A percentile compares a stretch with the other conserved stretches of the same genome.
These are phyloP conservation scores for Drosophila neonasuta DNA, from an alignment of 2,888 invertebrate genomes.

Conservation along the genomic window DNA sequence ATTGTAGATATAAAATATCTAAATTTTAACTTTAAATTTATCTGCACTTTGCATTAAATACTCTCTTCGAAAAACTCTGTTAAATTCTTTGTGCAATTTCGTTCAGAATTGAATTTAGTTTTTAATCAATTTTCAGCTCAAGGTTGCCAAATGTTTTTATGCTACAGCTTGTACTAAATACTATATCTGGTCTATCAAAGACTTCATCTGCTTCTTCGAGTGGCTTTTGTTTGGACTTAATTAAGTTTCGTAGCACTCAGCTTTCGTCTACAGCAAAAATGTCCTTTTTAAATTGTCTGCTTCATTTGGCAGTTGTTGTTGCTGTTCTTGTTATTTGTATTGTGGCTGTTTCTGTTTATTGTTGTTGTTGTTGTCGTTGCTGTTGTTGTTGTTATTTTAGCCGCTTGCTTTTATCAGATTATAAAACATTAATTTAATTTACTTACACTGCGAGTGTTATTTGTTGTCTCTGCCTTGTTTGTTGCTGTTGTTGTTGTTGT, in stretches of 20 bases:
- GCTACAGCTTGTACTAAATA: no score
- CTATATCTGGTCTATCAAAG: neutral
- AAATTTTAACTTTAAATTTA: no score
- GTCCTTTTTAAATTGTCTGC: conserved; percentile 4
- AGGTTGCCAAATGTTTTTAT: no score
- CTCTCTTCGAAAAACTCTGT: no score
- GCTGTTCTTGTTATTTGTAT: conserved; percentile 2
- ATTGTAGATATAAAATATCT: no score
- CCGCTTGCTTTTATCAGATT: conserved; percentile 65
- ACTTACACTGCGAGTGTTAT: conserved; percentile 43
- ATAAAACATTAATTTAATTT: conserved; percentile 73
- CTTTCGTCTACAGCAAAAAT: conserved; percentile 5
- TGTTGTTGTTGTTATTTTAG: conserved; percentile 43
- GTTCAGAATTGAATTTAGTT: no score
- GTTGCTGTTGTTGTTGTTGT: conserved; percentile 22
- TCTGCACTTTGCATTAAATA: no score
- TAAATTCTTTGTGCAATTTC: no score
- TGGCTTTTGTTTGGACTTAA: conserved; percentile 2
- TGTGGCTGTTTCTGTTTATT: conserved; percentile 27
- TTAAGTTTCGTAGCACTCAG: conserved; percentile 34
- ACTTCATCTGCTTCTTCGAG: neutral
- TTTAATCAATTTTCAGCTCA: no score
- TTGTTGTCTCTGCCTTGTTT: conserved; percentile 17
- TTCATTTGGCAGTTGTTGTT: conserved; percentile 11
- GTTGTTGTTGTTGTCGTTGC: conserved; percentile 11